Conservation (phyloP, 1,140 invertebrate species). For the Acromyrmex heyeri region DNA sequence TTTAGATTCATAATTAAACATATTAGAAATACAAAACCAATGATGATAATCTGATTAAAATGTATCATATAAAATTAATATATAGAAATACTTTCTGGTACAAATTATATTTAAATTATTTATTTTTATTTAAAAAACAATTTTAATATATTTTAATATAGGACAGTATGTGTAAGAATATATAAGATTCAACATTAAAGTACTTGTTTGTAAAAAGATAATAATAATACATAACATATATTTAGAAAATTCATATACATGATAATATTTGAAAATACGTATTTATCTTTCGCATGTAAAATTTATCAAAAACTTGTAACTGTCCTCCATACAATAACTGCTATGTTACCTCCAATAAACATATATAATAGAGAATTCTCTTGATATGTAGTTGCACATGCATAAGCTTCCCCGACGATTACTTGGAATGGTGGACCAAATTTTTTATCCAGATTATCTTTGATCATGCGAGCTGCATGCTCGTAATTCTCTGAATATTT, state of each 20-base stretch:
- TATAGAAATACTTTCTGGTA: not conserved
- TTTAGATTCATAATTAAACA: constrained; percentile 29
- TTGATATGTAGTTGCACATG: constrained; percentile 97
- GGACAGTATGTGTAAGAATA: not conserved
- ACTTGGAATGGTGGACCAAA: constrained; percentile 97
- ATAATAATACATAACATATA: constrained; percentile 9
- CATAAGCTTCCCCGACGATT: constrained; percentile 97
- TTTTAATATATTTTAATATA: not conserved
- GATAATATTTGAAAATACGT: not conserved
- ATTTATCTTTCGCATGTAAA: not conserved
- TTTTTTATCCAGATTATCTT: constrained; percentile 97
- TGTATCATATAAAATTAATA: constrained; percentile 2
- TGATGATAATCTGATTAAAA: not conserved
- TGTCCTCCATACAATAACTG: constrained; percentile 95
- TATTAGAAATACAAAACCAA: constrained; percentile 14
- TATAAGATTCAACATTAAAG: not conserved
- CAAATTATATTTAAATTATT: not conserved
- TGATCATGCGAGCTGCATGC: constrained; percentile 93
- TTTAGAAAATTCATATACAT: constrained; percentile 36
- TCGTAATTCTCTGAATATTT: constrained; percentile 94
- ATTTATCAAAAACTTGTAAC: constrained; percentile 71
- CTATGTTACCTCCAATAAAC: constrained; percentile 96
- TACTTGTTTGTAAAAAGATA: constrained; percentile 13
- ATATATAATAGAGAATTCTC: constrained; percentile 96
- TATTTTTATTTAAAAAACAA: not conserved